Percentiles rank a stretch among this genome's conserved stretches.
Conservation (phyloP, 2,797 vertebrate genomes). For the Halcyon leucocephala region DNA sequence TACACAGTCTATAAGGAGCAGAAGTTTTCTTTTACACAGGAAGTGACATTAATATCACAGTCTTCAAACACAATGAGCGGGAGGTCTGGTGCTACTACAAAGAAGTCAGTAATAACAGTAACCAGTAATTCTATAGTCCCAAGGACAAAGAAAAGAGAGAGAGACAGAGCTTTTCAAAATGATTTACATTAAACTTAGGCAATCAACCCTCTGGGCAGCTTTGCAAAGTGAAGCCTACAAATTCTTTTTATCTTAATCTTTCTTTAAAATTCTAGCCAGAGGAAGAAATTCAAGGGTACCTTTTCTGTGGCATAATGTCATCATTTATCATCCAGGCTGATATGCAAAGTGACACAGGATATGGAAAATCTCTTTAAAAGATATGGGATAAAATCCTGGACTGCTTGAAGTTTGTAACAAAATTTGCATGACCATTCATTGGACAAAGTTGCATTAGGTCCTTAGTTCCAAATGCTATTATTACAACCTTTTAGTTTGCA, state of each 20-base stretch:
- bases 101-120: background rate
- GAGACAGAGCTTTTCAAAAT: background rate
- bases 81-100: background rate
- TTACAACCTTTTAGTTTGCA: background rate
- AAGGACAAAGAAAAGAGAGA: background rate
- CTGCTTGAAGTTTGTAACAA: background rate
- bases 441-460: background rate
- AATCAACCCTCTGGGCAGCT: background rate
- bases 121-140: background rate
- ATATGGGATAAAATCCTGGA: background rate
- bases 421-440: background rate
- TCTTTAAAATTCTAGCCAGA: constrained; percentile 39
- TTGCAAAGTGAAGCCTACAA: constrained; percentile 11
- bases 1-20: background rate
- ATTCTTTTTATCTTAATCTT: constrained; percentile 16
- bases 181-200: background rate
- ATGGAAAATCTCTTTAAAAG: background rate
- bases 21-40: background rate
- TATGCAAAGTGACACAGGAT: background rate
- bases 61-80: background rate
- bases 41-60: background rate
- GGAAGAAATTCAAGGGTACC: constrained; percentile 13
- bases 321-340: background rate
- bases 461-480: background rate
- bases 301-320: background rate